Evolutionary conservation across 2,113 vertebrate genomes (phyloP).

Genomic region (Chamaetylas fuelleborni): DNA sequence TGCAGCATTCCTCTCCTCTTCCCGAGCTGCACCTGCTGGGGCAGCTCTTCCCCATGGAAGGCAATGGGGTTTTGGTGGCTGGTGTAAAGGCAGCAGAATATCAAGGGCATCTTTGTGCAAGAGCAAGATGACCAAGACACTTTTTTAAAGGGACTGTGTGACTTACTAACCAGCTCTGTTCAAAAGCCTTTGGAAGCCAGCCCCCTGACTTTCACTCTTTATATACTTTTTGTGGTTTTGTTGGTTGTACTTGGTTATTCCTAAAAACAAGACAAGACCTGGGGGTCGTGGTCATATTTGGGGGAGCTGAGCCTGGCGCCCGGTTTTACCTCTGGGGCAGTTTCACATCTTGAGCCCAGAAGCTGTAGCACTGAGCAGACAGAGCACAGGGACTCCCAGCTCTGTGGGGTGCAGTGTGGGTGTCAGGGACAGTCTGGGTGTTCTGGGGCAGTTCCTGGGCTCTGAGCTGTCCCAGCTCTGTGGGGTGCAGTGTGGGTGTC

Average conservation of each 20-base stretch:
- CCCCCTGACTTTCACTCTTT: not conserved
- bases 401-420: not conserved
- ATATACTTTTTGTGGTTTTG: not conserved
- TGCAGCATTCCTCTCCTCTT: not conserved
- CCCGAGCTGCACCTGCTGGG: not conserved
- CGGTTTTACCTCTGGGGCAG: not conserved
- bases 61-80: not conserved
- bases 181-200: not conserved
- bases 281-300: accelerated
- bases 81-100: not conserved
- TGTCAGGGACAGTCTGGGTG: not conserved
- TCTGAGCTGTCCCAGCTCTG: not conserved
- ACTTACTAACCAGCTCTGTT: not conserved
- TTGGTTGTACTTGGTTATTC: not conserved
- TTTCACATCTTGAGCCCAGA: not conserved
- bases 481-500: no score
- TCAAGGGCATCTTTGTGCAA: not conserved
- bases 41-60: not conserved
- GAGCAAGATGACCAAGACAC: not conserved
- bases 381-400: not conserved
- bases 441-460: not conserved
- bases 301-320: not conserved
- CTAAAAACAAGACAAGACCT: not conserved
- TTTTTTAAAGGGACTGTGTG: not conserved
- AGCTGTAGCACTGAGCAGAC: not conserved